phyloP scores from a whole-genome alignment of 2,888 invertebrate genomes.

The Agrotis puta region DNA sequence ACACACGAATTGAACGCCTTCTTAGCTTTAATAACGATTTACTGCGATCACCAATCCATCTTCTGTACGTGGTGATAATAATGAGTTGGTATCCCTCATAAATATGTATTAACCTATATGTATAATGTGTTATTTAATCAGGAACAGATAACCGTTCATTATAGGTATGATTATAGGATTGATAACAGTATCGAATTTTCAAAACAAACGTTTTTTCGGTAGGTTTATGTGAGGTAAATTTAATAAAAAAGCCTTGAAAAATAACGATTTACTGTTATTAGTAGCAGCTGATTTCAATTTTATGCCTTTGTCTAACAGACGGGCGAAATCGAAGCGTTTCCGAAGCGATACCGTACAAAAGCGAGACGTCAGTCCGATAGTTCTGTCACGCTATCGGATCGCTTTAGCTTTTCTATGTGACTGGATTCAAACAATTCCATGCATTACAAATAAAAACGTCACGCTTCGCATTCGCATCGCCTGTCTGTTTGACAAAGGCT shows the following conservation, averaged over 20 bases:
- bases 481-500: too few species aligned
- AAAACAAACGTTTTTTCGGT: neutral
- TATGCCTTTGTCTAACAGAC: too few species aligned
- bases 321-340: too few species aligned
- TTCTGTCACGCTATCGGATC: too few species aligned
- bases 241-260: neutral
- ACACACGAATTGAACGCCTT: slow-evolving; percentile 45
- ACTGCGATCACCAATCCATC: slow-evolving; percentile 45
- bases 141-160: neutral
- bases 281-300: slow-evolving; percentile 25
- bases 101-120: slow-evolving; percentile 20
- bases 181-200: neutral
- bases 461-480: too few species aligned
- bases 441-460: too few species aligned
- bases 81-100: slow-evolving; percentile 9
- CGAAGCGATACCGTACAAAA: too few species aligned
- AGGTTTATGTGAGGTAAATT: neutral
- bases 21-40: slow-evolving; percentile 48
- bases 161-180: too few species aligned
- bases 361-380: too few species aligned
- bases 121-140: slow-evolving; percentile 3
- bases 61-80: slow-evolving; percentile 21
- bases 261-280: neutral
- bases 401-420: too few species aligned
- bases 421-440: too few species aligned